Conservation (phyloP, 2,888 invertebrate genomes). For the Apeira syringaria region DNA sequence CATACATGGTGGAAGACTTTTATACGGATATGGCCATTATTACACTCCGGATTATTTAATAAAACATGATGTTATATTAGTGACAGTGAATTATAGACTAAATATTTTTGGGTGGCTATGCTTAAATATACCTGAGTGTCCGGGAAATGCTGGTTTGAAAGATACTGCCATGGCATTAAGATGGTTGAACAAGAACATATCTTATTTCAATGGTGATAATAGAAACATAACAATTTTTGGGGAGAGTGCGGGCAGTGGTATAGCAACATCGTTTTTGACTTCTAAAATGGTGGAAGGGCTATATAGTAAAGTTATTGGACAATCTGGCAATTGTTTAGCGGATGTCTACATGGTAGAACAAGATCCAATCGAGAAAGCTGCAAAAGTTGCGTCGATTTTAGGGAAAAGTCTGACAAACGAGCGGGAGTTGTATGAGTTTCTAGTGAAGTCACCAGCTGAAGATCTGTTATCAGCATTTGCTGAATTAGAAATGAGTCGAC, state of each 20-base stretch:
- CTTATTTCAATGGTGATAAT: constrained; percentile 57
- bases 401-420: constrained; percentile 46
- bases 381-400: constrained; percentile 45
- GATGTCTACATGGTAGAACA: constrained; percentile 58
- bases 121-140: constrained; percentile 60
- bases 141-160: constrained; percentile 68
- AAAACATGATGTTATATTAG: constrained; percentile 59
- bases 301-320: constrained; percentile 57
- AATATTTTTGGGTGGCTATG: constrained; percentile 66
- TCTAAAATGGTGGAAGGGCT: constrained; percentile 58
- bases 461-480: constrained; percentile 55
- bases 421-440: constrained; percentile 46
- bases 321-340: constrained; percentile 57
- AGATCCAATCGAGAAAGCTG: constrained; percentile 56
- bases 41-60: constrained; percentile 67
- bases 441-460: constrained; percentile 46
- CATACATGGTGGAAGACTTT: constrained; percentile 82
- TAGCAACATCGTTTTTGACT: constrained; percentile 49
- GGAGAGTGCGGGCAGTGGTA: constrained; percentile 65
- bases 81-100: constrained; percentile 67
- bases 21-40: constrained; percentile 79
- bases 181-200: constrained; percentile 67
- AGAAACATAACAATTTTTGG: constrained; percentile 62
- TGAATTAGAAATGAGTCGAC: constrained; percentile 46
- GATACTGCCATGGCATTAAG: constrained; percentile 61